Evolutionary conservation across 2,797 vertebrate species (phyloP).

Genomic region (Anguilla pacifica): DNA sequence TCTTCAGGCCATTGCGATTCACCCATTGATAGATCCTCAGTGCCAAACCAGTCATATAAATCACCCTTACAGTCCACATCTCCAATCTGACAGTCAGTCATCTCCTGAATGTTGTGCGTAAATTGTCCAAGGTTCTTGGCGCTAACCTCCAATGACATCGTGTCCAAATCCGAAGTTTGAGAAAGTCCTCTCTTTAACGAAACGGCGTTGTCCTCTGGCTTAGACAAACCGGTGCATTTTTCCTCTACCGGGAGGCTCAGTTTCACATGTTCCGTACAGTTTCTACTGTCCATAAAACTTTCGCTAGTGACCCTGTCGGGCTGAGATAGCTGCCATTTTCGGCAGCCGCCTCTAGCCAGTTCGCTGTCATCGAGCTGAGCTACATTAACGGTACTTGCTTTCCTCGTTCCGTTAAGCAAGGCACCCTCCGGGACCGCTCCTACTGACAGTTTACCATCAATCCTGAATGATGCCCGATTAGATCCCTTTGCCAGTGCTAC

Average conservation of each 20-base stretch:
- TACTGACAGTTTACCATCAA: neutral
- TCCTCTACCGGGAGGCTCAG: neutral
- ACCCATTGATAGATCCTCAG: too few relatives aligned
- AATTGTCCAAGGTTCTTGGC: neutral
- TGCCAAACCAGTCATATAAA: neutral
- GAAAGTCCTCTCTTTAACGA: neutral
- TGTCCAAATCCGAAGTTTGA: neutral
- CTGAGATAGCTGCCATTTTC: constrained; percentile 18
- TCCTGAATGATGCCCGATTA: neutral
- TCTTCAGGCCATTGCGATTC: constrained; percentile 6
- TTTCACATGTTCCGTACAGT: neutral
- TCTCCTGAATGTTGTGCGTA: neutral
- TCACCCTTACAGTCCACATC: neutral
- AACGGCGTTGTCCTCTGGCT: neutral
- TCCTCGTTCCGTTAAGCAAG: neutral
- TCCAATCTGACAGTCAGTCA: neutral
- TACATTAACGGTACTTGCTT: neutral
- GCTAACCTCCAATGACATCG: neutral
- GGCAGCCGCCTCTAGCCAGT: neutral
- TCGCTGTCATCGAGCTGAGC: too few relatives aligned
- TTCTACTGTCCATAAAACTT: neutral
- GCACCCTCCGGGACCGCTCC: neutral
- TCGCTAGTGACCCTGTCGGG: neutral
- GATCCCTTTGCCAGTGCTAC: constrained; percentile 35
- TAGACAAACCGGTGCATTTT: neutral